Base-by-base conservation (phyloP, 2,888 invertebrate species). In the Catocala sponsa region DNA sequence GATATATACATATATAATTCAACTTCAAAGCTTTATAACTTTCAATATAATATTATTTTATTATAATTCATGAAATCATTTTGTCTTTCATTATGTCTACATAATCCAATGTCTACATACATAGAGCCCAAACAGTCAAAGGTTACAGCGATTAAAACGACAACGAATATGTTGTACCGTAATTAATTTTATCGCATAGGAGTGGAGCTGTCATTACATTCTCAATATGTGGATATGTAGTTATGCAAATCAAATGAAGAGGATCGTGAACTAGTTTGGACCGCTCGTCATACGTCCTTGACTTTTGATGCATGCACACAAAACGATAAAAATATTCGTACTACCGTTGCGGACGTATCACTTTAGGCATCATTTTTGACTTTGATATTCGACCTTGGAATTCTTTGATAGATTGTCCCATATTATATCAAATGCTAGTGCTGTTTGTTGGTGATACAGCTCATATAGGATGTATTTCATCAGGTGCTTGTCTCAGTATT, bases 281-380 rank as follows among this genome's bases (percentile, higher is more conserved):
- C 66, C 65, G 70, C 68, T 74, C 68, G 59, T 78, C 65, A 68
- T 58, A 55, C 65, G 84, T 77, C 89, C 90, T 88, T 89, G 90
- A 88, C 88, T 81, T 88, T 88, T 88, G 78, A 70, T 83, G 83
- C 80, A 82, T 78, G 79, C 72, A 66, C 62, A 57, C 42, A 50
- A 55, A 60, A 49, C 35, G 43, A 38, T 43, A 53, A 55, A 52
- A 63, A 50, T 53, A 54, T 63, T 49, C 48, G 56, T 60, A 59
- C 48, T 46, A 60, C 48, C 57, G 56, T 48, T 62, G 41, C 10
- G 1, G 35, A 33, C 42, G 9, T 50, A 25, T 44, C 35, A 41
- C 13, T 53, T 42, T 43, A 10, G 51, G 43, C 38, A 35, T 50
- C 15, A 38, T 43, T 43, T 59, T 47, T 35, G 54, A 12, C 35